Conservation (phyloP, 2,113 vertebrate species). For the Pipa parva region DNA sequence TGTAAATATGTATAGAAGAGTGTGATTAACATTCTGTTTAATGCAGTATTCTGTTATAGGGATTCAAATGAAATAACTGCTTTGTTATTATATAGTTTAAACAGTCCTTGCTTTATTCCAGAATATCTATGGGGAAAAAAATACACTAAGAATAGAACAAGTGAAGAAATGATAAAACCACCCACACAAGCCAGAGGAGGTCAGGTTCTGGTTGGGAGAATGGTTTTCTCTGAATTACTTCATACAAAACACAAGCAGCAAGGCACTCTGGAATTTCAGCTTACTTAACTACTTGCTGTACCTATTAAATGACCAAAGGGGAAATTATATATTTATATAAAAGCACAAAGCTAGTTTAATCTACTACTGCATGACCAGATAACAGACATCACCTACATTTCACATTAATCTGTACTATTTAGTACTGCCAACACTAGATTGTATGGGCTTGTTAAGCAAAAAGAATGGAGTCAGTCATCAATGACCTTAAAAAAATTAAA, state of each 20-base stretch:
- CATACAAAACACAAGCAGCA: background rate
- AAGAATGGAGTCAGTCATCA: too few relatives aligned
- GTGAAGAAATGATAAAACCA: constrained; percentile 2
- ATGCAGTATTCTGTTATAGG: background rate
- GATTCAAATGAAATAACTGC: background rate
- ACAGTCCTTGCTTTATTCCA: background rate
- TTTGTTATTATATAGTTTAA: constrained; percentile 6
- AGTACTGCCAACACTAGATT: too few relatives aligned
- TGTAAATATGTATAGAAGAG: background rate
- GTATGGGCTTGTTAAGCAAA: too few relatives aligned
- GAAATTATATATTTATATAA: too few relatives aligned
- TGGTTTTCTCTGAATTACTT: background rate
- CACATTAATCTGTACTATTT: too few relatives aligned
- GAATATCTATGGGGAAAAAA: constrained; percentile 8
- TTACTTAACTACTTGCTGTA: too few relatives aligned
- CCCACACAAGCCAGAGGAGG: constrained; percentile 23
- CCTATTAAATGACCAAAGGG: too few relatives aligned
- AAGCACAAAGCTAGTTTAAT: too few relatives aligned
- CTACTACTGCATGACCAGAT: too few relatives aligned
- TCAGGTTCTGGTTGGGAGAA: constrained; percentile 5
- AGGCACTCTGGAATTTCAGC: too few relatives aligned
- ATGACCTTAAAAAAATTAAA: too few relatives aligned
- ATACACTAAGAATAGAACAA: constrained; percentile 11
- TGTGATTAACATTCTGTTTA: constrained; percentile 8
- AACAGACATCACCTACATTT: too few relatives aligned